Evolutionary conservation across 2,888 invertebrate species (phyloP), one percentile per base, ranked within the genome.

Genomic region (Cephus sareptanus): DNA sequence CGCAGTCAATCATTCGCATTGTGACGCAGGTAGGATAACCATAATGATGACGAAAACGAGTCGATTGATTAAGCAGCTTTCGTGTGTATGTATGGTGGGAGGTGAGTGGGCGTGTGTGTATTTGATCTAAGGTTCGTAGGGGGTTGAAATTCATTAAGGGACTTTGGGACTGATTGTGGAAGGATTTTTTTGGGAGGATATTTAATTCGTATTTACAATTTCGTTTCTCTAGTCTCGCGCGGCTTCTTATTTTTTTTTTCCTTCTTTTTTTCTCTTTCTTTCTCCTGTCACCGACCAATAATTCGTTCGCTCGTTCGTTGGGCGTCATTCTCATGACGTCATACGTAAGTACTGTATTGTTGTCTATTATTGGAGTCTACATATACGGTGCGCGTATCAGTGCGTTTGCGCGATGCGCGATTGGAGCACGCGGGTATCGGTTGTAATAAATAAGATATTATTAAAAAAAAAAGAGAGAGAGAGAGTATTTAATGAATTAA

Each of bases 161-260:
- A 56, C 9, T 56, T 56, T 71, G 71, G 71, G 71, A 71, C 71
- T 33, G 33, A 71, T 31, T 31, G 71, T 23, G 71, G 71, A 71
- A 31, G 56, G 56, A 23, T 23, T 23, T 23, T 23, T 56, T 56
- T 9, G 71, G 70, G 34, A 35, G 74, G 34, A 30, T 35, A n/a
- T 34, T 74, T 37, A 34, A 71, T 79, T 85, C 85, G 84, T 87
- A 88, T 88, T 82, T 88, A 88, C 88, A 88, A 87, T 86, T 87
- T 87, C 82, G 79, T 86, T 85, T 82, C 79, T 83, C 83, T 84
- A 83, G 82, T 84, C 79, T 80, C 83, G 78, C 82, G 81, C 80
- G 80, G 85, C 81, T 78, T 73, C 77, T 82, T 79, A 78, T 79
- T 33, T 31, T 15, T 70, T 71, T 34, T 4, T 31, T 30, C 71